A percentile compares a stretch with the other conserved stretches of the same genome.
Conservation (phyloP, 2,888 invertebrate species). For the Ashinkailepas kermadecensis region DNA sequence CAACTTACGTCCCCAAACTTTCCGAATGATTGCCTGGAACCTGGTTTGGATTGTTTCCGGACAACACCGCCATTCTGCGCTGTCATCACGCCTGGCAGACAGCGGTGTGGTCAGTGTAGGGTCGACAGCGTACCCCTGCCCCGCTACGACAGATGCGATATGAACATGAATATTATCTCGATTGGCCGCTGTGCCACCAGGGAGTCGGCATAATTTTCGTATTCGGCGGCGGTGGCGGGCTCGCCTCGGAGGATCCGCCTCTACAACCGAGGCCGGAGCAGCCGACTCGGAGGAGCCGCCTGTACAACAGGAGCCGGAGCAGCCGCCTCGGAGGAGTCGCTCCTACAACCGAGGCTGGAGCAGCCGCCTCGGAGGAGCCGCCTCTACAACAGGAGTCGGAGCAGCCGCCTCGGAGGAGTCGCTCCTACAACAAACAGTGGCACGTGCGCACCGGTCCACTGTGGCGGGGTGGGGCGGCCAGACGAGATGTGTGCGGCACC, state of each 20-base stretch:
- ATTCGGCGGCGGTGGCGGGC: neutral
- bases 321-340: neutral
- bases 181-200: neutral
- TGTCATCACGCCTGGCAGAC: too few relatives aligned
- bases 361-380: neutral
- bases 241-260: neutral
- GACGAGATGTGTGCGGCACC: too few relatives aligned
- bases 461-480: too few relatives aligned
- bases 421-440: neutral
- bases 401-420: too few relatives aligned
- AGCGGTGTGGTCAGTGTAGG: neutral
- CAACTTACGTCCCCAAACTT: too few relatives aligned
- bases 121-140: neutral
- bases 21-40: too few relatives aligned
- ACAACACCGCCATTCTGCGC: too few relatives aligned
- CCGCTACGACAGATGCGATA: neutral
- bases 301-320: too few relatives aligned
- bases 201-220: neutral
- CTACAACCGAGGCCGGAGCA: neutral
- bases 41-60: too few relatives aligned
- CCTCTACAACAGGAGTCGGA: too few relatives aligned
- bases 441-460: too few relatives aligned
- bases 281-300: too few relatives aligned
- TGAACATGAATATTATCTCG: conserved; percentile 11
- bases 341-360: neutral